phyloP scores from a whole-genome alignment of 2,888 invertebrate genomes.

The Orthonychiurus folsomi region DNA sequence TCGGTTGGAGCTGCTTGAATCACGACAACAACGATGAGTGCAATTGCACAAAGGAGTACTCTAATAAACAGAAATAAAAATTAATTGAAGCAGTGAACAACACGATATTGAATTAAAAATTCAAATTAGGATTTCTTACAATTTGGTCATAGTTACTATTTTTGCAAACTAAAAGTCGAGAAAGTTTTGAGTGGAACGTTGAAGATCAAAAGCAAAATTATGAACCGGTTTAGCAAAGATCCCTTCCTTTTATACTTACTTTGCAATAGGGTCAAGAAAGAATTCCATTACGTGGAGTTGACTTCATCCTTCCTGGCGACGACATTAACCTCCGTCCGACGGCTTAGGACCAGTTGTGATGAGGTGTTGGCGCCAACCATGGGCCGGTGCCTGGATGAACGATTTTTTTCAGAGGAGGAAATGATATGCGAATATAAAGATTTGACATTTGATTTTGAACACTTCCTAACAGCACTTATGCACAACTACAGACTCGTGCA shows the following conservation, averaged over 20 bases:
- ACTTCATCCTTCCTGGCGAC: neutral
- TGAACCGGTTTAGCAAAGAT: neutral
- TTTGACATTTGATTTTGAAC: neutral
- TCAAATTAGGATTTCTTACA: neutral
- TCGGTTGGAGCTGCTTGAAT: neutral
- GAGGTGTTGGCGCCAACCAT: neutral
- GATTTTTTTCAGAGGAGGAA: neutral
- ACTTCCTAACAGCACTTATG: neutral
- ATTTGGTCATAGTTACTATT: neutral
- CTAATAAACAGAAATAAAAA: neutral
- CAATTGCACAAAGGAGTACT: neutral
- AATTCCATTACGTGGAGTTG: slow-evolving; percentile 1
- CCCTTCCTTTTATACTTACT: neutral
- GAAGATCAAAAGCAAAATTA: neutral
- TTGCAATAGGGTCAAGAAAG: neutral
- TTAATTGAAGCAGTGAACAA: neutral
- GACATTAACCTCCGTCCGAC: neutral
- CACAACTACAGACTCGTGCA: too few species aligned
- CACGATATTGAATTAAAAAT: neutral
- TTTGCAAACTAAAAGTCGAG: neutral
- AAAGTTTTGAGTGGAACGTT: neutral
- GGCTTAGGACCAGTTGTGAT: neutral
- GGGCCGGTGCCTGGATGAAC: too few species aligned
- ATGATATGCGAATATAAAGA: neutral
- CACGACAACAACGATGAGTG: neutral